Percentiles rank a stretch among this genome's conserved stretches.
Conservation (phyloP, 2,797 vertebrate species). For the Menidia menidia region DNA sequence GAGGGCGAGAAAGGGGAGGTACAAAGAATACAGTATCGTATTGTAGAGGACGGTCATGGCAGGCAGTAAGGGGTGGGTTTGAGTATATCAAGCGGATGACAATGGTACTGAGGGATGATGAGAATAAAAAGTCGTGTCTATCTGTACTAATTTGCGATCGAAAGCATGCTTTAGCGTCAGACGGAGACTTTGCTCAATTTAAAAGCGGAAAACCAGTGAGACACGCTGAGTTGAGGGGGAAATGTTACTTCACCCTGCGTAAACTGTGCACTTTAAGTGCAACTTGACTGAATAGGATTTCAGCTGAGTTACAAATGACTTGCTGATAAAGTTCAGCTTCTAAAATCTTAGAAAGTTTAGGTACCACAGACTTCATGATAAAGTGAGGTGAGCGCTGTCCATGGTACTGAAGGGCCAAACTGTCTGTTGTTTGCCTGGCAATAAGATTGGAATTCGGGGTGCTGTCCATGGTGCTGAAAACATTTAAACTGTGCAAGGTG, state of each 20-base stretch:
- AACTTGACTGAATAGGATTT: constrained; percentile 41
- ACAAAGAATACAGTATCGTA: constrained; percentile 80
- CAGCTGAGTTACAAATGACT: constrained; percentile 22
- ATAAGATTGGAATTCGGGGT: too few relatives aligned
- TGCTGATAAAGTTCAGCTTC: neutral
- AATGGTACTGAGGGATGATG: constrained; percentile 58
- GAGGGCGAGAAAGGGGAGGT: constrained; percentile 84
- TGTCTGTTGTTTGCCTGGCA: too few relatives aligned
- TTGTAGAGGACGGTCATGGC: constrained; percentile 80
- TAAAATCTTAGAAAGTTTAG: neutral
- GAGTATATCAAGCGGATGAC: constrained; percentile 68
- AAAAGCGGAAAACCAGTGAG: constrained; percentile 26
- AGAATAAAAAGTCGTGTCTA: constrained; percentile 72
- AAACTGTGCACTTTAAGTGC: constrained; percentile 43
- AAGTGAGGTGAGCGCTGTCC: constrained; percentile 23
- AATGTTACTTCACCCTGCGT: neutral
- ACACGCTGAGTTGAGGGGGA: constrained; percentile 24
- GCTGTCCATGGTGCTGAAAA: constrained; percentile 53
- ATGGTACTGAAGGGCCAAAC: constrained; percentile 37
- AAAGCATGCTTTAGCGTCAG: neutral
- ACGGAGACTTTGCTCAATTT: too few relatives aligned
- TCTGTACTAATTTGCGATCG: constrained; percentile 27
- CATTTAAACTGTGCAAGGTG: too few relatives aligned
- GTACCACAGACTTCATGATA: too few relatives aligned
- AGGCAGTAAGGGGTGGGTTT: constrained; percentile 81